phyloP scores from a whole-genome alignment of 1,140 invertebrate genomes.

The Zophobas morio region DNA sequence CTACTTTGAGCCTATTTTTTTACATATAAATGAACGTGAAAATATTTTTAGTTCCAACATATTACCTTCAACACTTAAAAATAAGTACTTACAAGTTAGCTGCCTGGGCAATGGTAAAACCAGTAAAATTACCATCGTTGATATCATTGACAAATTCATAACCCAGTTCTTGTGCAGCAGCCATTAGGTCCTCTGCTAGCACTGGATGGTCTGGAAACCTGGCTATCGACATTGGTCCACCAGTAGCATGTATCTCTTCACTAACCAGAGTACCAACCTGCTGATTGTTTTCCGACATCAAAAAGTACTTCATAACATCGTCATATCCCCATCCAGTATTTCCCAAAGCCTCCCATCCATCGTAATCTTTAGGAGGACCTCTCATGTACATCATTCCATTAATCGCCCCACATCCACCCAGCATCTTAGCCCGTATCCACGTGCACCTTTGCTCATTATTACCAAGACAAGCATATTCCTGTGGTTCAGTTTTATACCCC shows the following conservation, averaged over 20 bases:
- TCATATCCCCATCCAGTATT: slow-evolving; percentile 59
- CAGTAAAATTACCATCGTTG: slow-evolving; percentile 69
- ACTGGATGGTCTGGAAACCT: slow-evolving; percentile 69
- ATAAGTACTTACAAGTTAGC: slow-evolving; percentile 49
- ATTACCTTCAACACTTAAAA: too few species aligned
- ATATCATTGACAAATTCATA: slow-evolving; percentile 72
- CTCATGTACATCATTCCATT: slow-evolving; percentile 82
- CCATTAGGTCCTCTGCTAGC: slow-evolving; percentile 71
- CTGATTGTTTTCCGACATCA: slow-evolving; percentile 70
- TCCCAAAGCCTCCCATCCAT: slow-evolving; percentile 73
- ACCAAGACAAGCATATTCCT: slow-evolving; percentile 70
- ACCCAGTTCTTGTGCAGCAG: slow-evolving; percentile 72
- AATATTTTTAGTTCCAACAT: too few species aligned
- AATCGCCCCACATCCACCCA: slow-evolving; percentile 73
- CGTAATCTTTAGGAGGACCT: slow-evolving; percentile 78
- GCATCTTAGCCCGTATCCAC: slow-evolving; percentile 71
- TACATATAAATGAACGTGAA: too few species aligned
- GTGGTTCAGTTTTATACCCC: slow-evolving; percentile 75
- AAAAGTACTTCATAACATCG: slow-evolving; percentile 67
- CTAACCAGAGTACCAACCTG: slow-evolving; percentile 66
- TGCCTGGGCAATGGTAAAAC: slow-evolving; percentile 58
- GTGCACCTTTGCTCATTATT: slow-evolving; percentile 64
- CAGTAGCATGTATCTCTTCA: slow-evolving; percentile 63
- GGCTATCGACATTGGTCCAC: slow-evolving; percentile 68
- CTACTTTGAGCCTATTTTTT: too few species aligned